phyloP scores from a whole-genome alignment of 2,888 invertebrate genomes.

The Caprella mutica region DNA sequence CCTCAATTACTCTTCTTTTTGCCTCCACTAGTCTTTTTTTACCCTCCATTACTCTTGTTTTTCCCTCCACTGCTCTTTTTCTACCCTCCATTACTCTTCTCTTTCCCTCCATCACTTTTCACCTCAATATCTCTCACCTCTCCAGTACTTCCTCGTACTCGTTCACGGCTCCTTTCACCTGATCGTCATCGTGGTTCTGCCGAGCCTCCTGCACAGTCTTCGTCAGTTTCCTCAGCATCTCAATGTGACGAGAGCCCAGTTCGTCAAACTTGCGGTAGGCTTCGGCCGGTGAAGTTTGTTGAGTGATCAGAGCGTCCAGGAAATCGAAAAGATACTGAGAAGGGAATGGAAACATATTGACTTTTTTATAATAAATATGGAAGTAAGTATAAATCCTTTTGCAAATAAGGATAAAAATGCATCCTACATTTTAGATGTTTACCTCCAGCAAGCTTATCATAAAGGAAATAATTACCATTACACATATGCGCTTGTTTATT shows the following conservation, averaged over 20 bases:
- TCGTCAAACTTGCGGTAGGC: conserved; percentile 93
- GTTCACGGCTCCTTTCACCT: conserved; percentile 75
- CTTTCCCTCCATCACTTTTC: no score
- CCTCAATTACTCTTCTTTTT: no score
- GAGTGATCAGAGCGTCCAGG: conserved; percentile 89
- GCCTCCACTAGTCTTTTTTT: no score
- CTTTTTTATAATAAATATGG: background rate
- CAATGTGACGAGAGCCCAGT: conserved; percentile 79
- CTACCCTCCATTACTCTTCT: no score
- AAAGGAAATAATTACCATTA: no score
- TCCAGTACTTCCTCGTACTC: conserved; percentile 61
- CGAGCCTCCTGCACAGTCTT: conserved; percentile 89
- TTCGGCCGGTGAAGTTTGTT: conserved; percentile 91
- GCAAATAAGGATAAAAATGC: background rate
- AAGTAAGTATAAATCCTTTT: background rate
- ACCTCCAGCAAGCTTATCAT: no score
- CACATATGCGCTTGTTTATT: no score
- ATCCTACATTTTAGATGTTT: background rate
- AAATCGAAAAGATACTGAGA: conserved; percentile 78
- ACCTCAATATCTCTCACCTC: no score
- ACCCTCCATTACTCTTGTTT: no score
- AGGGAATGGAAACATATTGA: background rate
- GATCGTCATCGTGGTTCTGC: conserved; percentile 73
- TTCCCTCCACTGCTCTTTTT: no score
- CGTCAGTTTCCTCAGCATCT: conserved; percentile 75